Conservation (phyloP, 2,113 vertebrate genomes). For the Pelusios castaneus region DNA sequence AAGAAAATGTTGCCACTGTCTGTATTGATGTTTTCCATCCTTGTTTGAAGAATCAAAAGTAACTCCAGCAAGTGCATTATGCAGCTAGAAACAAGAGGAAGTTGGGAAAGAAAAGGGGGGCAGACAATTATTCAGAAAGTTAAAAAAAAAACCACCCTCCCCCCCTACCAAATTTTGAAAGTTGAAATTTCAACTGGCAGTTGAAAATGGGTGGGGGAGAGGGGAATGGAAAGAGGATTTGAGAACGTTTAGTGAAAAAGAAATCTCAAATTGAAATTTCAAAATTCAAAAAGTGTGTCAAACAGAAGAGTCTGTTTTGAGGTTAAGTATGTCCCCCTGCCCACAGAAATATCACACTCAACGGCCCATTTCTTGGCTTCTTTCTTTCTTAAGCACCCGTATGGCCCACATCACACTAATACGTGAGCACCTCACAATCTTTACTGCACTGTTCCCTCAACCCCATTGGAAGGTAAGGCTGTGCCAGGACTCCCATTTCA, state of each 20-base stretch:
- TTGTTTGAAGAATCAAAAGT: background rate
- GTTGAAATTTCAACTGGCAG: too few species aligned
- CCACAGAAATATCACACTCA: background rate
- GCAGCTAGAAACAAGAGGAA: background rate
- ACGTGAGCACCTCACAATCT: background rate
- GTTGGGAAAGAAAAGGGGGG: background rate
- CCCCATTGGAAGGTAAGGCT: background rate
- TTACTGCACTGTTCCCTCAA: background rate
- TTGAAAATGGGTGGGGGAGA: too few species aligned
- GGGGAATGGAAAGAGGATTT: too few species aligned
- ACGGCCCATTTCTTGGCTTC: background rate
- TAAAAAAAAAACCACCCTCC: background rate
- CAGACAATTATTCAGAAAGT: background rate
- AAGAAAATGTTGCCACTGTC: rapidly evolving
- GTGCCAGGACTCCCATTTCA: background rate
- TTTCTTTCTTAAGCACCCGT: background rate
- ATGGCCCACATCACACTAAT: background rate
- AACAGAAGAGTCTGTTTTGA: rapidly evolving
- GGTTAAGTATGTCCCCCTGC: background rate
- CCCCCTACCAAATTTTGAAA: too few species aligned
- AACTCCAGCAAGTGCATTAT: background rate
- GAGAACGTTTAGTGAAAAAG: background rate
- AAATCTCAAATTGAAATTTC: background rate
- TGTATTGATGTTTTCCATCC: background rate
- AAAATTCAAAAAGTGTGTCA: background rate